Evolutionary conservation across 2,113 vertebrate genomes (phyloP).

Genomic region (Eudyptes chrysolophus): DNA sequence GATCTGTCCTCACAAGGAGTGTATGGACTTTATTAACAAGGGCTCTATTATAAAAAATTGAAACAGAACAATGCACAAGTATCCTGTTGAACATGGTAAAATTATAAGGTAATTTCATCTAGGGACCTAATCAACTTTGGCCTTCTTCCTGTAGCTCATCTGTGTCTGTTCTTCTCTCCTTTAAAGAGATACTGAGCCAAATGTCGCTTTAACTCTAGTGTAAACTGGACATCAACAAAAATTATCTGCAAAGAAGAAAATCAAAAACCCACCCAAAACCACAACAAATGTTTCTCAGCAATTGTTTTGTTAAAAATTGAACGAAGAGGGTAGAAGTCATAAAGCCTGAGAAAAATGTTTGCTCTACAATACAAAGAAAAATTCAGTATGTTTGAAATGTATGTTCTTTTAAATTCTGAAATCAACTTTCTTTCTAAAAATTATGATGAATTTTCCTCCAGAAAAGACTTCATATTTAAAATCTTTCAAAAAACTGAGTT

Average conservation of each 20-base stretch:
- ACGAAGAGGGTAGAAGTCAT: neutral
- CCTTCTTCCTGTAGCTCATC: constrained; percentile 39
- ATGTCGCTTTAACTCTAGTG: neutral
- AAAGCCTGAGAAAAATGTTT: neutral
- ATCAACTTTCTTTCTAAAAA: neutral
- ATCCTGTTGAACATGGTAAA: neutral
- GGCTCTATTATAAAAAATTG: neutral
- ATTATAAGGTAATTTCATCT: constrained; percentile 53
- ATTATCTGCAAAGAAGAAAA: neutral
- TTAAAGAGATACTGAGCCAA: neutral
- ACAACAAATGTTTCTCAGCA: neutral
- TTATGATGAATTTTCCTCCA: neutral
- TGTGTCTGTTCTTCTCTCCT: neutral
- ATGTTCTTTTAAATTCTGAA: neutral
- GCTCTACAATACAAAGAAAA: neutral
- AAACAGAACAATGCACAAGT: neutral
- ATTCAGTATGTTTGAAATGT: neutral
- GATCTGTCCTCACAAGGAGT: neutral
- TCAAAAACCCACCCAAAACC: neutral
- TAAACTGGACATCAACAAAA: neutral
- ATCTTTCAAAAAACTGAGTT: neutral
- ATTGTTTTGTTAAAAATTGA: neutral
- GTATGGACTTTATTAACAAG: neutral
- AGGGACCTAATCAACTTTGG: constrained; percentile 24
- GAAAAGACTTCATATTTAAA: neutral